Percentiles rank a stretch among this genome's conserved stretches.
Conservation (phyloP, 2,113 vertebrate species). For the Hemichromis elongatus region DNA sequence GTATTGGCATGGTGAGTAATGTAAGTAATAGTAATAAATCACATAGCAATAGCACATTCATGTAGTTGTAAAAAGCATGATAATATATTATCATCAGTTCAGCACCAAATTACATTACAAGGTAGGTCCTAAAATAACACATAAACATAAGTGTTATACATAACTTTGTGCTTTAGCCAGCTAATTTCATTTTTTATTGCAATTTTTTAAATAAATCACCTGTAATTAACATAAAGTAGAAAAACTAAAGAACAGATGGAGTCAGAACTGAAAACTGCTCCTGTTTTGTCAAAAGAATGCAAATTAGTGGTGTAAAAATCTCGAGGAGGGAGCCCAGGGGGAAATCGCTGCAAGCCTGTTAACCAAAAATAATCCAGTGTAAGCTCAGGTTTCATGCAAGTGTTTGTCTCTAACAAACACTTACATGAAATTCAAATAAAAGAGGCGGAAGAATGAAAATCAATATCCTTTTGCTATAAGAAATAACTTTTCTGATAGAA, state of each 20-base stretch:
- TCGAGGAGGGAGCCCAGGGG: not conserved
- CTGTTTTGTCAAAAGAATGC: not conserved
- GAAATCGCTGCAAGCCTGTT: not conserved
- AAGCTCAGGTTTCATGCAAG: not conserved
- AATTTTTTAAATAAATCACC: not conserved
- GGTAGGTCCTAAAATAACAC: not conserved
- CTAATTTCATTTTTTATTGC: not conserved
- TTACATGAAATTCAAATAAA: not conserved
- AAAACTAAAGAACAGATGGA: not conserved
- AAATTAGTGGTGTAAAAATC: not conserved
- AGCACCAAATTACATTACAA: no score
- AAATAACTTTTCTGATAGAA: not conserved
- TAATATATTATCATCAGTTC: no score
- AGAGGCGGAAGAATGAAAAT: not conserved
- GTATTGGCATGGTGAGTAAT: no score
- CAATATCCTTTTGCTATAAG: not conserved
- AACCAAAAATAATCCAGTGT: not conserved
- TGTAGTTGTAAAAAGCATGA: no score
- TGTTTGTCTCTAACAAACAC: not conserved
- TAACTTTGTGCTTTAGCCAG: not conserved
- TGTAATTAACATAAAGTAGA: not conserved
- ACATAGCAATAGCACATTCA: no score
- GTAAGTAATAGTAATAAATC: no score
- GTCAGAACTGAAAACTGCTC: not conserved
- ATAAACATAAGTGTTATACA: not conserved